Evolutionary conservation across 2,888 invertebrate species (phyloP), one percentile per base, ranked within the genome.

Genomic region (Syritta pipiens): DNA sequence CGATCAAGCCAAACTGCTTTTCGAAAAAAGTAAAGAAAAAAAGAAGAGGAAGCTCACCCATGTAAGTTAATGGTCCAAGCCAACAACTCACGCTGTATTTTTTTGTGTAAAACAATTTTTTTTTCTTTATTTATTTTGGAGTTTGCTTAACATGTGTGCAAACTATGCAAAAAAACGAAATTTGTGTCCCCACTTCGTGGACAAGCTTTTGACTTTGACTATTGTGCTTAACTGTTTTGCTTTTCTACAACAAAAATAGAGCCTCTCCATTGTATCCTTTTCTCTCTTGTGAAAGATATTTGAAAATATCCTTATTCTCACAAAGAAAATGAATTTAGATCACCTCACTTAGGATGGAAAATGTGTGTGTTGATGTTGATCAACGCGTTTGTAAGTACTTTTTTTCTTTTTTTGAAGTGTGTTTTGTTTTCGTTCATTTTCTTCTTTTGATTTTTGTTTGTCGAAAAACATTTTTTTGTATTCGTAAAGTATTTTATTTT

Each of bases 1-100:
- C 28, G 87, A 86, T 57, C 84, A 85, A 82, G 82, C 75, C 20
- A 83, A 77, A 75, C 60, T 79, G 12, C 44, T 81, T 40, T 37
- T 49, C 12, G 46, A 22, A 7, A 72, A 26, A 30, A 44, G 28
- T 26, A 59, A 57, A 17, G 6, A 24, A 6, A 40, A 44, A 20
- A 72, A 55, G 28, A 42, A 63, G 46, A 60, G 35, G 51, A 67
- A 46, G 22, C 19, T 3, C 6, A 22, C 14, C n/a, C 9, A 60
- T 32, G 82, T 82, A 82, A 82, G 82, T 82, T 40, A 3, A 10
- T 20, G 4, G 6, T 51, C 35, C 22, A 12, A 26, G 48, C 7
- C 20, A 4, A 24, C 4, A 1, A 3, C 12, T 40, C 3, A 42
- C 35, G 10, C 32, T 32, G 20, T 20, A 60, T 20, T 37, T 17